Base-by-base conservation (phyloP, 2,113 vertebrate genomes). In the Gnathochromis pfefferi region DNA sequence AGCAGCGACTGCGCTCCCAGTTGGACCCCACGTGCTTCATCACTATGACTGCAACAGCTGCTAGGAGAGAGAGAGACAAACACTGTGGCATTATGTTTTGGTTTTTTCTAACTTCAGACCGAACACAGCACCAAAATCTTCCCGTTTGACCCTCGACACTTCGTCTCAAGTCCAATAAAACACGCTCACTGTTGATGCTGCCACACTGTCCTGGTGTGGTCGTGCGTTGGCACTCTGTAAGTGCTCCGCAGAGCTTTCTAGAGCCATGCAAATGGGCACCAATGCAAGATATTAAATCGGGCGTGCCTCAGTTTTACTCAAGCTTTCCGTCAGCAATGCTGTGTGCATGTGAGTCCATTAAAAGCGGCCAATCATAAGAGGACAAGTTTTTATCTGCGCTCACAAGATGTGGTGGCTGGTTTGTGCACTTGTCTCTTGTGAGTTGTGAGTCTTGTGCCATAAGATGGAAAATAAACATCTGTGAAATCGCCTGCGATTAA, bases 41-140 rank as follows among this genome's bases (percentile, higher is more conserved):
- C 92, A 87, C 85, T 51, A 79, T 11, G 82, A 51, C 85, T 55
- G 58, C 33, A 75, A 90, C 84, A 82, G 80, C 81, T 92, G 91
- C 51, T 83, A 5, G 58, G 7, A 79, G 17, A n/a, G 35, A n/a
- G 35, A 45, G 19, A 23, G 12, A 65, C 38, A 13, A 31, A 49
- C 23, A 31, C 45, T n/a, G 26, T n/a, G 17, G 6, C 70, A 31
- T 2, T 19, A 49, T 78, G 45, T 78, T 31, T 28, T 28, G 14
- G 1, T 33, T 75, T 42, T 40, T 23, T 45, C 6, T 12, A 65
- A 47, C 23, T 49, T 47, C 26, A 47, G 42, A 75, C 70, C 0
- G 9, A 78, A 51, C 42, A 28, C 14, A 7, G 47, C 14, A n/a
- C 16, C 26, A n/a, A n/a, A 31, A 78, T 19, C 70, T 49, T 3